Base-by-base conservation (phyloP, 2,113 vertebrate species). In the Corythoichthys haematopterus region DNA sequence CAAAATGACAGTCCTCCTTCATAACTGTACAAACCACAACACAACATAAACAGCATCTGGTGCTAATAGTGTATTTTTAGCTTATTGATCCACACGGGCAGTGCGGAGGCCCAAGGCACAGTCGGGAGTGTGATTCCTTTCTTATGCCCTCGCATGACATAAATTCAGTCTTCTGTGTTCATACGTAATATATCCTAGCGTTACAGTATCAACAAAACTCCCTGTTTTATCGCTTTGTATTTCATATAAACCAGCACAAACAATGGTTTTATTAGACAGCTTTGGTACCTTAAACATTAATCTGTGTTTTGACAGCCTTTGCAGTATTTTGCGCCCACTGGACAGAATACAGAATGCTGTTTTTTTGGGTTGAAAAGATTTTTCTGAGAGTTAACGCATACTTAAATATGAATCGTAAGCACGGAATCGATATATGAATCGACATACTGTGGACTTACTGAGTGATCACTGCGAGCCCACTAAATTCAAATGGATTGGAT, bases 61-160 rank as follows among this genome's bases (percentile, higher is more conserved):
- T 64, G 64, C 71, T 64, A 70, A 71, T 43, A 35, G 13, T 61
- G 58, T 86, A 90, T 91, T 90, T 89, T 91, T 88, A 84, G 83
- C 33, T 0, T 85, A 90, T 90, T 82, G 90, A 91, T 91, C 80
- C 66, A 63, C 45, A 48, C 56, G 61, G 16, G 74, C 74, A 68
- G 63, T 73, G 76, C 78, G 9, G 12, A 81, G 76, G 75, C 40
- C 67, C 6, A 48, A 70, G 67, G 74, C 76, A 66, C 66, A 55
- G 76, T 68, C 45, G 66, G n/a, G 68, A 84, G 65, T 58, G 59
- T 56, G 50, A 50, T 38, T 70, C 47, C 47, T 66, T 64, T 70
- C 63, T 65, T 77, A 73, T 78, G 79, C 77, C 78, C 76, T 73
- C 83, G 48, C 78, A 81, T 79, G 80, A 84, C 75, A 83, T 72